phyloP scores from a whole-genome alignment of 2,113 vertebrate genomes.

The Lagopus muta region DNA sequence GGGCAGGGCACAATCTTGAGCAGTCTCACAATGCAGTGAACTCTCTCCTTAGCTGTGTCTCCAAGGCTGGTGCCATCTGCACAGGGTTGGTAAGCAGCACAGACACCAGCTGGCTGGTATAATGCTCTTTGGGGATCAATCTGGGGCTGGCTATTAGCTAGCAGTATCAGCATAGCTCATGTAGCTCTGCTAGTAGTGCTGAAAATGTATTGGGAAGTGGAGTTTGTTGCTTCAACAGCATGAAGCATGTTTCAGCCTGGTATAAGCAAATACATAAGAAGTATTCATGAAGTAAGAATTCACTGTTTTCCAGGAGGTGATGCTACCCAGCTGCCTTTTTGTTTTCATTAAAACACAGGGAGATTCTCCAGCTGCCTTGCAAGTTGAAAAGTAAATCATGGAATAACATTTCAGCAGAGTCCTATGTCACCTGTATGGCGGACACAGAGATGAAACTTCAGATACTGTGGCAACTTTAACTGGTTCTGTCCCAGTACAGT shows the following conservation, averaged over 20 bases:
- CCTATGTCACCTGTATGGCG: not conserved
- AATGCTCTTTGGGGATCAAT: not conserved
- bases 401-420: slow-evolving; percentile 21
- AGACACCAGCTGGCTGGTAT: not conserved
- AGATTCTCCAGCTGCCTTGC: slow-evolving; percentile 6
- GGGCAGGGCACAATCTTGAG: not conserved
- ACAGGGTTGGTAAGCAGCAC: too few relatives aligned
- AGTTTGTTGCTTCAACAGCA: not conserved
- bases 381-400: slow-evolving; percentile 38
- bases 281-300: slow-evolving; percentile 29
- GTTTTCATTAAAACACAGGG: slow-evolving; percentile 42
- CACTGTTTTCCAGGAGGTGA: slow-evolving; percentile 36
- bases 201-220: not conserved
- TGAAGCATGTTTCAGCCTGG: not conserved
- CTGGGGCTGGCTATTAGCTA: not conserved
- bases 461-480: not conserved
- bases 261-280: too few relatives aligned
- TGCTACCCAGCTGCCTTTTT: slow-evolving; percentile 43
- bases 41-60: not conserved
- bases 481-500: rapidly evolving
- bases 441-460: not conserved
- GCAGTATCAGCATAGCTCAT: not conserved
- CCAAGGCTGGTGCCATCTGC: not conserved
- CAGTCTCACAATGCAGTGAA: not conserved
- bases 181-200: not conserved